Conservation (phyloP, 2,888 invertebrate genomes). For the Creontiades dilutus region DNA sequence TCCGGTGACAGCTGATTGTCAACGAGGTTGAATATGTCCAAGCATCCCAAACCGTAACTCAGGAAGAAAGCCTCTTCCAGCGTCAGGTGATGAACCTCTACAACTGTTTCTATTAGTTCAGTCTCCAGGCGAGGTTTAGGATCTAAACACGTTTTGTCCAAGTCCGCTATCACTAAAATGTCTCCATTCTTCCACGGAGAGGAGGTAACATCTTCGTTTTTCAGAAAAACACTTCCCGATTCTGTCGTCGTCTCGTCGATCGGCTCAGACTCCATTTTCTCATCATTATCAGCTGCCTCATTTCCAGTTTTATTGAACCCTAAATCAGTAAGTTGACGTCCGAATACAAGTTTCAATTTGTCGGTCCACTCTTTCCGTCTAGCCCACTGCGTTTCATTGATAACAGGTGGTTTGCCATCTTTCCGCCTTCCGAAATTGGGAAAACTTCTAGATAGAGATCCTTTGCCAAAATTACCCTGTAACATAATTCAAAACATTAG, state of each 20-base stretch:
- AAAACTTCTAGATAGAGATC: constrained; percentile 82
- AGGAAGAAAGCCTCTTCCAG: constrained; percentile 90
- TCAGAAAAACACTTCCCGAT: neutral
- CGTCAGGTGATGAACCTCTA: constrained; percentile 84
- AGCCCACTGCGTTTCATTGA: constrained; percentile 83
- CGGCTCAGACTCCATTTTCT: neutral
- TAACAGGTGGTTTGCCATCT: constrained; percentile 79
- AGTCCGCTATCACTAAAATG: constrained; percentile 78
- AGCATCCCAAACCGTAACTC: constrained; percentile 83
- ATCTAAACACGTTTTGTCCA: constrained; percentile 26
- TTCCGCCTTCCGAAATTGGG: constrained; percentile 79
- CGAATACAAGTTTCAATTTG: constrained; percentile 45
- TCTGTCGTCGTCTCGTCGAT: neutral
- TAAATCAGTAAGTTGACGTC: neutral
- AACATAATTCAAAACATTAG: constrained; percentile 2
- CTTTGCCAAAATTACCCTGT: constrained; percentile 88
- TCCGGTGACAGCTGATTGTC: constrained; percentile 80
- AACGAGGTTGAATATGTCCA: constrained; percentile 82
- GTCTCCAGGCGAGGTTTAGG: constrained; percentile 79
- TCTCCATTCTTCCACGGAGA: constrained; percentile 43
- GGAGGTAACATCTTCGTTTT: neutral
- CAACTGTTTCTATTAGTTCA: constrained; percentile 81
- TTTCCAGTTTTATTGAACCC: neutral
- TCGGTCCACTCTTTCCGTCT: constrained; percentile 81
- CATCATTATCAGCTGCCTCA: neutral